Percentiles rank a stretch among this genome's conserved stretches.
These are phyloP conservation scores for Pterobdella sp. DNA, from an alignment of 2,888 invertebrate species.

Conservation along the genomic window DNA sequence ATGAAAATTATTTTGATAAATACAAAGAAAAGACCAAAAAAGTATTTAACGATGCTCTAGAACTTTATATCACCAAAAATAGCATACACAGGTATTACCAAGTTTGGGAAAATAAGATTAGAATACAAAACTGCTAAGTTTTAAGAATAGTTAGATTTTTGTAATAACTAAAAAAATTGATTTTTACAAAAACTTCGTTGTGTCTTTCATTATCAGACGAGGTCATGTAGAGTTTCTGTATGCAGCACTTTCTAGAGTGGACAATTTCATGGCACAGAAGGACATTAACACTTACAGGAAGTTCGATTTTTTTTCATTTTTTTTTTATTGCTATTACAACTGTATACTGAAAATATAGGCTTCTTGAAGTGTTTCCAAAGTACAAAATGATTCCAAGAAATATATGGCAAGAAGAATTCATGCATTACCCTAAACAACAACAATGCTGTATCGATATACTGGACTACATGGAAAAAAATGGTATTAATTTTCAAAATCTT, in stretches of 20 bases:
- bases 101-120: background rate
- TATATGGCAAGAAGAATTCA: conserved; percentile 74
- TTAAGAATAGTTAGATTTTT: background rate
- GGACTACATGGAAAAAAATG: conserved; percentile 87
- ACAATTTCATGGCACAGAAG: conserved; percentile 76
- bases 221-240: conserved; percentile 92
- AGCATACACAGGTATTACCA: conserved; percentile 48
- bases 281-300: conserved; percentile 67
- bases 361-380: conserved; percentile 66
- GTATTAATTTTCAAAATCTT: conserved; percentile 52
- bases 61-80: conserved; percentile 33
- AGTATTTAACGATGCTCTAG: conserved; percentile 42
- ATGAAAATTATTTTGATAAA: background rate
- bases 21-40: conserved; percentile 38
- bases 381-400: conserved; percentile 61
- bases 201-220: conserved; percentile 60
- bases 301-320: no score
- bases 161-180: background rate
- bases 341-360: no score
- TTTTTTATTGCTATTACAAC: no score
- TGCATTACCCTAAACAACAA: conserved; percentile 92
- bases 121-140: background rate
- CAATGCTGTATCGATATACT: conserved; percentile 80
- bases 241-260: conserved; percentile 76
- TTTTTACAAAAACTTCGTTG: background rate